A percentile compares a stretch with the other conserved stretches of the same genome.
Conservation (phyloP, 2,888 invertebrate genomes). For the Tolmerus cingulatus region DNA sequence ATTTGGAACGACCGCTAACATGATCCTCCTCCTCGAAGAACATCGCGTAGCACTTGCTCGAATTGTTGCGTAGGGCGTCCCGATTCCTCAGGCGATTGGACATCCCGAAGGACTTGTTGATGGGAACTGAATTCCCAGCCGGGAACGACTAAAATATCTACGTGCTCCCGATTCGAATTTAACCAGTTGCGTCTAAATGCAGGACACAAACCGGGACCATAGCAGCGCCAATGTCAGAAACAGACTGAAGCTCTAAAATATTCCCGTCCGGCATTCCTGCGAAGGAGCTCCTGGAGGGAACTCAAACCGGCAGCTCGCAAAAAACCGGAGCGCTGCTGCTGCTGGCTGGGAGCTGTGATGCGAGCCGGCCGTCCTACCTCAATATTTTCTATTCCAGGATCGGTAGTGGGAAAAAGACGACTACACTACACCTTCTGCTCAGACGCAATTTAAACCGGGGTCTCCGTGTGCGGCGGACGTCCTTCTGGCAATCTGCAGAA, state of each 20-base stretch:
- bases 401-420: conserved; percentile 24
- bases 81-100: not conserved
- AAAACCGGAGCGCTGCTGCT: not conserved
- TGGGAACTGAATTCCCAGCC: not conserved
- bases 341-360: not conserved
- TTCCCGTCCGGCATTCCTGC: conserved; percentile 28
- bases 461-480: conserved; percentile 4
- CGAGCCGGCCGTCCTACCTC: conserved; percentile 30
- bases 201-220: conserved; percentile 17
- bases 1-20: not conserved
- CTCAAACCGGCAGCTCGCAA: not conserved
- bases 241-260: conserved; percentile 37
- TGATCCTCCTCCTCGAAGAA: not conserved
- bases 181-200: conserved; percentile 30
- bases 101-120: conserved; percentile 11
- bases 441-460: conserved; percentile 42
- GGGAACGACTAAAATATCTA: not conserved
- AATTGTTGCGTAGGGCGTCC: not conserved
- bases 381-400: conserved; percentile 36
- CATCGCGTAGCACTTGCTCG: conserved; percentile 23
- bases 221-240: conserved; percentile 36
- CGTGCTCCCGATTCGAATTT: not conserved
- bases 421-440: conserved; percentile 23
- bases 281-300: conserved; percentile 31
- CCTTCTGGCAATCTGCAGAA: conserved; percentile 33